Base-by-base conservation (phyloP, 2,113 vertebrate species). In the Calidris pugnax region DNA sequence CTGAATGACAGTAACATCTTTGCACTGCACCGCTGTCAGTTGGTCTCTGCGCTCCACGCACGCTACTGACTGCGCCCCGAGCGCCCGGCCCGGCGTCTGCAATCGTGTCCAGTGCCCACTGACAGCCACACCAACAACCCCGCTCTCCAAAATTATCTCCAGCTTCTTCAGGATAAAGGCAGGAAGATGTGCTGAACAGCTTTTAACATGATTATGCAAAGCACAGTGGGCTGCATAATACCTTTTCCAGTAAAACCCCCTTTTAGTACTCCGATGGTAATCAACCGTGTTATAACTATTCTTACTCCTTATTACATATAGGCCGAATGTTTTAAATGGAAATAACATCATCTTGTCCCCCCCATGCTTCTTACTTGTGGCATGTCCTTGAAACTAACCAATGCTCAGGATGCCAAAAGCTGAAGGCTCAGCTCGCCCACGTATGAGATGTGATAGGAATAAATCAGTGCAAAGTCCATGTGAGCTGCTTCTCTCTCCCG, bases 151-250 rank as follows among this genome's bases (percentile, higher is more conserved):
- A 51, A 78, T 71, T 45, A 94, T 50, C 55, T 60, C 30, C 47
- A 74, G 23, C 35, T 87, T 92, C n/a, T 50, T 80, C 55, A 14
- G 5, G 28, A 85, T 57, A 32, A 94, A 86, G 57, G 77, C 66
- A 95, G 78, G 33, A 85, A 55, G 81, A 68, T 17, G 33, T 17
- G 73, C 67, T 78, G 30, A 56, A 80, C 7, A 2, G 50, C 28
- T 96, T 95, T 90, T 57, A 41, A 90, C 84, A 55, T 50, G 28
- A 75, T 63, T 95, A 85, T 87, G 37, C 76, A 93, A 86, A 96
- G 73, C 59, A 96, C 41, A 84, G 66, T 33, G 39, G 57, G 90
- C 74, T 93, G 90, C 50, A 33, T 57, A 87, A 96, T 79, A 89
- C 68, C 37, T 95, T 45, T 57, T 60, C 75, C 75, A 96, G 75